Base-by-base conservation (phyloP, 2,888 invertebrate genomes). In the Nipponacmea schrenckii region DNA sequence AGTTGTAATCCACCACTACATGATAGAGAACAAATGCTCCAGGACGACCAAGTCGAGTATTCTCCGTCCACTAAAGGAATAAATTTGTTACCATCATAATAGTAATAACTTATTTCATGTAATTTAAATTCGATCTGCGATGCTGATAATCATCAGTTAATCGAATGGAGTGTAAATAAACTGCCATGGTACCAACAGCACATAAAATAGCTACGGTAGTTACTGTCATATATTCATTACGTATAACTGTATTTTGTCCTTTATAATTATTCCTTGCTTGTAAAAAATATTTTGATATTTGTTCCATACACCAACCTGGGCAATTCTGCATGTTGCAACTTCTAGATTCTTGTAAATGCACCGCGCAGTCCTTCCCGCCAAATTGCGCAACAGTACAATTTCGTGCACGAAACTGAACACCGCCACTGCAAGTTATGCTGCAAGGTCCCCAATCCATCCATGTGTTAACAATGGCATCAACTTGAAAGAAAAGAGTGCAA, bases 371-470 rank as follows among this genome's bases (percentile, higher is more conserved):
- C 10, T 26, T 69, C 0, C 87, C 87, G 27, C 83, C 85, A 71
- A 80, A 80, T 39, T 69, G 74, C 10, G 84, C 84, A 15, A 78
- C 80, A 0, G 70, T 65, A 69, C 86, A 86, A 2, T 69, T 69
- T 48, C 84, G 72, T 45, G 75, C 74, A 20, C 86, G 78, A 68
- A 78, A 70, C 64, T 74, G 79, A 20, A 63, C 74, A 1, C 87
- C 87, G 20, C 84, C 84, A 4, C 85, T 86, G 78, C 87, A 87
- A 0, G 84, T 80, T 12, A 79, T 73, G 66, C 77, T 81, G 73
- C 87, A 87, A 1, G 70, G 27, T 46, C 76, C 72, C 87, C 87
- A 87, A 0, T 39, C 68, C 7, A 75, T 74, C 87, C 87, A 87
- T 3, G 68, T 66, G 44, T 76, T 64, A 80, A 82, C 85, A 12